Percentiles rank a stretch among this genome's conserved stretches.
phyloP scores from a whole-genome alignment of 1,140 invertebrate species.

The Drosophila cardini region DNA sequence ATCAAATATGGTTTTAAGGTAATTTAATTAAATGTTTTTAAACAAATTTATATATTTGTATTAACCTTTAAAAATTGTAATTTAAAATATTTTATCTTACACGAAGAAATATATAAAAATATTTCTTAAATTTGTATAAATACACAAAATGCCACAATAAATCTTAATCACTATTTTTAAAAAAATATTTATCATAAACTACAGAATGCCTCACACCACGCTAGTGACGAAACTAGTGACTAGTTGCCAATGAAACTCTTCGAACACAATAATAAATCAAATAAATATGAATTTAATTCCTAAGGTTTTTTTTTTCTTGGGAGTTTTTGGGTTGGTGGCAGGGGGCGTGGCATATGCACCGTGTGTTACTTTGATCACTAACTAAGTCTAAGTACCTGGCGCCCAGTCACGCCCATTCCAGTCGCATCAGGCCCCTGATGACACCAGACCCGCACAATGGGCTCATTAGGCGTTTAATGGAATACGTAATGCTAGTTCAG shows the following conservation, averaged over 20 bases:
- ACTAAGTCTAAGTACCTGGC: slow-evolving; percentile 58
- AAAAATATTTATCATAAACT: too few relatives aligned
- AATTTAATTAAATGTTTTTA: too few relatives aligned
- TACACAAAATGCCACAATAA: too few relatives aligned
- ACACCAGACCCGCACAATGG: slow-evolving; percentile 60
- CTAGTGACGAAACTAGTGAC: too few relatives aligned
- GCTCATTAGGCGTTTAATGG: slow-evolving; percentile 81
- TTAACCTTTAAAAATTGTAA: too few relatives aligned
- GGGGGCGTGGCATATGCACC: slow-evolving; percentile 26
- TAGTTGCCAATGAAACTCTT: neutral
- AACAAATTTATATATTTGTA: too few relatives aligned
- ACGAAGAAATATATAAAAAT: too few relatives aligned
- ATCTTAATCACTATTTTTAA: too few relatives aligned
- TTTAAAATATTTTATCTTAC: too few relatives aligned
- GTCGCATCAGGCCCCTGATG: slow-evolving; percentile 37
- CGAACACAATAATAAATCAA: slow-evolving; percentile 5
- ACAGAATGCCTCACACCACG: too few relatives aligned
- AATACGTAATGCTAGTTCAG: slow-evolving; percentile 70
- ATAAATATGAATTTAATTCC: slow-evolving; percentile 3
- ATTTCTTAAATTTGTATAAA: too few relatives aligned
- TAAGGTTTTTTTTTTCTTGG: neutral
- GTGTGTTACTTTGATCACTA: slow-evolving; percentile 38
- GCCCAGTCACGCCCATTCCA: slow-evolving; percentile 29
- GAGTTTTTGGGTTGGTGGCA: neutral
- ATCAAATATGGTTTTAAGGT: too few relatives aligned